Evolutionary conservation across 2,797 vertebrate species (phyloP).

Genomic region (Meriones psammophilus): DNA sequence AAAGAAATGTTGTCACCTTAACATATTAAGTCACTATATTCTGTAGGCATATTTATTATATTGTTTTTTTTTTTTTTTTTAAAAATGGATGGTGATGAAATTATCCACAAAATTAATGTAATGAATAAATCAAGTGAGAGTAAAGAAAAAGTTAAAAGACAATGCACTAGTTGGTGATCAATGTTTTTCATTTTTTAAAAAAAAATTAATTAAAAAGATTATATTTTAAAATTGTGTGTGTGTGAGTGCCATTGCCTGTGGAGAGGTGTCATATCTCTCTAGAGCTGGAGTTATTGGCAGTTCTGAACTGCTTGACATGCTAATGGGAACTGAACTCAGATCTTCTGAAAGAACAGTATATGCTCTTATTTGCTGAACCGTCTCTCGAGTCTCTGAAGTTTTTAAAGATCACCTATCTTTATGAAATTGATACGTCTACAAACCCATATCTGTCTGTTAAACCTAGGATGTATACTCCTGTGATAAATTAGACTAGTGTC

Average conservation of each 20-base stretch:
- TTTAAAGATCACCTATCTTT: too few relatives aligned
- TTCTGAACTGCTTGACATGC: background rate
- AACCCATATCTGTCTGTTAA: too few relatives aligned
- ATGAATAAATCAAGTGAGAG: background rate
- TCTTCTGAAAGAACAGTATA: background rate
- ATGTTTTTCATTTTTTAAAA: background rate
- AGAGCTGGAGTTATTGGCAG: background rate
- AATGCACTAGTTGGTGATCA: background rate
- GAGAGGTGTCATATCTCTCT: background rate
- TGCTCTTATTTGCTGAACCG: background rate
- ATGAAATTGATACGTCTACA: too few relatives aligned
- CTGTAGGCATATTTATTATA: constrained; percentile 2
- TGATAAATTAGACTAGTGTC: too few relatives aligned
- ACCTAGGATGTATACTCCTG: too few relatives aligned
- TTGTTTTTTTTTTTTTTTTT: background rate
- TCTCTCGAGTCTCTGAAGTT: background rate
- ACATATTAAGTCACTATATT: background rate
- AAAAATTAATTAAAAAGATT: background rate
- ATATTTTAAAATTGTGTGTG: background rate
- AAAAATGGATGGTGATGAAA: background rate
- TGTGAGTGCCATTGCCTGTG: background rate
- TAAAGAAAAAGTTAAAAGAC: constrained; percentile 2
- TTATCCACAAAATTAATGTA: background rate
- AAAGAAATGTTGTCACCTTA: background rate
- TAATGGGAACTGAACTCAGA: background rate